Percentiles rank a stretch among this genome's conserved stretches.
Conservation (phyloP, 2,113 vertebrate genomes). For the Barnardius zonarius region DNA sequence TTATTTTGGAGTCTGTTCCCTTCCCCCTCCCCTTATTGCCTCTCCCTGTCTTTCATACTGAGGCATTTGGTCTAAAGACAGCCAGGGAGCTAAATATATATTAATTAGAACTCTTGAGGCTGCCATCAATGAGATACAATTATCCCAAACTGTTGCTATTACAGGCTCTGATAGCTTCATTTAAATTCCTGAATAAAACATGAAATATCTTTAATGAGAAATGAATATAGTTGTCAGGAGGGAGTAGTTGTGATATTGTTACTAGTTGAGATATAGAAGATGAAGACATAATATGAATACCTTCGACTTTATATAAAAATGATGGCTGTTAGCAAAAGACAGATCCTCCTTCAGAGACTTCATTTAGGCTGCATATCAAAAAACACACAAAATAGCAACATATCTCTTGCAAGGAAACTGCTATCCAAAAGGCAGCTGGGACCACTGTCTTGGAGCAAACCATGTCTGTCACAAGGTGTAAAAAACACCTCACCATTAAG, state of each 20-base stretch:
- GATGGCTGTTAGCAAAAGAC: constrained; percentile 76
- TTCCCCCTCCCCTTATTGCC: constrained; percentile 34
- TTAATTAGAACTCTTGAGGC: constrained; percentile 86
- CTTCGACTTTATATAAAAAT: constrained; percentile 76
- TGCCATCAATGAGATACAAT: constrained; percentile 82
- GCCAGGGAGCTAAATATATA: constrained; percentile 82
- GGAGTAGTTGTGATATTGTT: constrained; percentile 80
- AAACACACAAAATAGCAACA: constrained; percentile 16
- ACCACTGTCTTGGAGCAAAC: background rate
- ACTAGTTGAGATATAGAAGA: constrained; percentile 77
- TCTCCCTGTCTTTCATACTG: constrained; percentile 65
- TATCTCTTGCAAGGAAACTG: constrained; percentile 11
- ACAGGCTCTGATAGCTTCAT: constrained; percentile 83
- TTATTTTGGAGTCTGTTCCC: constrained; percentile 53
- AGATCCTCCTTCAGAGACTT: constrained; percentile 73
- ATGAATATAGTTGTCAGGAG: constrained; percentile 81
- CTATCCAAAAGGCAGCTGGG: background rate
- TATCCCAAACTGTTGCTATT: constrained; percentile 84
- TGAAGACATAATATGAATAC: constrained; percentile 80
- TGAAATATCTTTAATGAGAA: constrained; percentile 87
- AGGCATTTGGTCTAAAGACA: constrained; percentile 78
- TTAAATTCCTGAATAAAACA: constrained; percentile 88
- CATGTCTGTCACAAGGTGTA: background rate
- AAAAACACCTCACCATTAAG: background rate
- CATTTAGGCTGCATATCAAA: constrained; percentile 31